Base-by-base conservation (phyloP, 2,797 vertebrate genomes). In the Buphagus erythrorhynchus region DNA sequence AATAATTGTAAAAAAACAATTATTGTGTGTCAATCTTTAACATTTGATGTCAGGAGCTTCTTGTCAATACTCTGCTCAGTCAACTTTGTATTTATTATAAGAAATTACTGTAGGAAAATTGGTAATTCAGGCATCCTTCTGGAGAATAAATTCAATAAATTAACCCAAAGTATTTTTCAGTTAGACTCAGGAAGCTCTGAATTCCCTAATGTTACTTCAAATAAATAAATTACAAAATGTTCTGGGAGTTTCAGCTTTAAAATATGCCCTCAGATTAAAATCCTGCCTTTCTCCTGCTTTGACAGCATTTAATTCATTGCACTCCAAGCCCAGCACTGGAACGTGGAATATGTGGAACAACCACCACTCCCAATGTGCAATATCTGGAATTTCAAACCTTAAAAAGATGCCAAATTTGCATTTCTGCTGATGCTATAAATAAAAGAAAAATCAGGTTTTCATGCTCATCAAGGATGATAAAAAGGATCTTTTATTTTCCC, bases 361-460 rank as follows among this genome's bases (percentile, higher is more conserved):
- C 12, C 86, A 58, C 22, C 0, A 2, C 48, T 88, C 59, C 63
- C 67, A 83, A 48, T 0, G 0, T 5, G 26, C 13, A 65, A 6
- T 1, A 76, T 29, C 38, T 22, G 16, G 35, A 38, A 58, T 68
- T 89, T 46, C 78, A 45, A 20, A 46, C 22, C 29, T 8, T 4
- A n/a, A 33, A n/a, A 31, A 88, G 22, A 28, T 11, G 38, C 33
- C 55, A 25, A 49, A 63, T 74, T 65, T 88, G 28, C n/a, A 43
- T 77, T 91, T 81, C 76, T 79, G 46, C 18, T 51, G 46, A 62
- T 42, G 55, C 31, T 18, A 38, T 5, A 74, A 76, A 77, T 29
- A 33, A 26, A 51, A 67, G 33, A 21, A 72, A 67, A 74, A 75
- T 7, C 52, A 59, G 25, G 52, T 58, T 90, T 61, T 72, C 38